Evolutionary conservation across 2,113 vertebrate species (phyloP), one percentile per base, ranked within the genome.

Genomic region (Aspiorhynchus laticeps): DNA sequence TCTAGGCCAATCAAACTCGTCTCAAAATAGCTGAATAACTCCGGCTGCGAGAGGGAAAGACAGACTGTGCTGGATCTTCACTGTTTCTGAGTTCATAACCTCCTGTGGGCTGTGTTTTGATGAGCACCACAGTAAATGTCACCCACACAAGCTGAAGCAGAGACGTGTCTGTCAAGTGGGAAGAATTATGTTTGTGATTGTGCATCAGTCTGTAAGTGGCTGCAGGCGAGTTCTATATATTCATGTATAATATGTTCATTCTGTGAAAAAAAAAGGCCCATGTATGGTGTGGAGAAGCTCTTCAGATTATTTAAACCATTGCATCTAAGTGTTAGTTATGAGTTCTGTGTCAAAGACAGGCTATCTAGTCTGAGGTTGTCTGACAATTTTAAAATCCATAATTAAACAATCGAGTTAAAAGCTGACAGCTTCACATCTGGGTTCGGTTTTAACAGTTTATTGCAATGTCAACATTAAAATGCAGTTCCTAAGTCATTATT

Each of bases 181-280:
- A 31, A 81, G 26, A 65, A 28, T 67, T 17, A 38, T 67, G 59
- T 82, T 82, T 82, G 59, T 19, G 80, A 82, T 63, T 82, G 38
- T 48, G 43, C 28, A 65, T 81, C n/a, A 5, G 38, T 61, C 53
- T 80, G 33, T 38, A 41, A 82, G n/a, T 21, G 59, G 38, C 80
- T 65, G n/a, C 59, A 31, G 80, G 80, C 38, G 17, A 67, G 21
- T 74, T 74, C 36, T 65, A 15, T 46, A 33, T 79, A 53, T 79
- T 26, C 36, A 9, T 41, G 53, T 46, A 41, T 74, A 74, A 41
- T 19, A 51, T 67, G 61, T 83, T 67, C 80, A 69, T 12, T 83
- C 41, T 67, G 15, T 83, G 17, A 41, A 43, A 63, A n/a, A 46
- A 63, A 41, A n/a, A 38, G 14, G 36, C 38, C 5, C n/a, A 26